These are phyloP conservation scores for Leptura quadrifasciata DNA, from an alignment of 2,888 invertebrate species.

Conservation along the genomic window DNA sequence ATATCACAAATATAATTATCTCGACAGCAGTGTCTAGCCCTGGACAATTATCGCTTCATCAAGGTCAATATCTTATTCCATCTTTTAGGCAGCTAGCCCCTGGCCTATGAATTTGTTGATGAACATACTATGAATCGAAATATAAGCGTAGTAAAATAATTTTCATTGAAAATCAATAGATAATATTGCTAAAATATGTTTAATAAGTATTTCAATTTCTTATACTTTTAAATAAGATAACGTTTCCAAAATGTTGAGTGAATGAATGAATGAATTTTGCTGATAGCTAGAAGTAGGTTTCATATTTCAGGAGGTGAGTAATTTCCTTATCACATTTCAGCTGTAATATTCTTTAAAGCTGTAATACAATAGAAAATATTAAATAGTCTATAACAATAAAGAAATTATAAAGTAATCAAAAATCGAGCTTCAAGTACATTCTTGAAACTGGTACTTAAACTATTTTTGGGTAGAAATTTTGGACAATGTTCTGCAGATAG, in stretches of 20 bases:
- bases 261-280: conserved; percentile 18
- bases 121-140: conserved; percentile 19
- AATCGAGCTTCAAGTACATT: no score
- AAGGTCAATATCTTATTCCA: no score
- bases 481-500: no score
- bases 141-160: conserved; percentile 11
- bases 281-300: conserved; percentile 5
- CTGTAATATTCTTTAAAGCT: no score
- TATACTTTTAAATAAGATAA: conserved; percentile 25
- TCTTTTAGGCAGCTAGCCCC: not conserved
- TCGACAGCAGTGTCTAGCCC: no score
- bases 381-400: not conserved
- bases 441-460: not conserved
- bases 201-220: conserved; percentile 34
- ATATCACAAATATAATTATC: not conserved
- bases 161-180: not conserved
- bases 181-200: conserved; percentile 8
- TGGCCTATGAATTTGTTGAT: conserved; percentile 1
- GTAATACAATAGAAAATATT: not conserved
- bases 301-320: conserved; percentile 14
- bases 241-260: not conserved
- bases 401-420: not conserved
- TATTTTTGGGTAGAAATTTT: no score
- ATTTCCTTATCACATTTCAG: not conserved
- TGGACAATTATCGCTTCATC: no score